Conservation (phyloP, 2,113 vertebrate species). For the Entomyzon cyanotis region DNA sequence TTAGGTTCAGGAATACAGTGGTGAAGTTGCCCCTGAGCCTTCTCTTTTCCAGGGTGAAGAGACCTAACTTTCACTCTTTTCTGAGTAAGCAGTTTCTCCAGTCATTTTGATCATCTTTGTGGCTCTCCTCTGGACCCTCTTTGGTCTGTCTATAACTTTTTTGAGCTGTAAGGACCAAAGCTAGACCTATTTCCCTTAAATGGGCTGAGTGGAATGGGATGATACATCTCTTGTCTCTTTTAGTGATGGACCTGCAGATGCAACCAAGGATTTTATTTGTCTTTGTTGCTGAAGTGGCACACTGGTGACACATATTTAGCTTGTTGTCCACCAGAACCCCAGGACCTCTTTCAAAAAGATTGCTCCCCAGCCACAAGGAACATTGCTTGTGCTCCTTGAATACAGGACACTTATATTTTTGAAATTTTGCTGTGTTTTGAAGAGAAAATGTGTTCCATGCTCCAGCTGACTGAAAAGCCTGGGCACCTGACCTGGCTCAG, state of each 20-base stretch:
- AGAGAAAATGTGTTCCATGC: accelerated
- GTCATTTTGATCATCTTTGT: neutral
- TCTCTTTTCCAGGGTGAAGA: neutral
- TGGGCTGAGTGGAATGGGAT: neutral
- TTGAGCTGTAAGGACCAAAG: neutral
- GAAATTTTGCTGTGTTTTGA: neutral
- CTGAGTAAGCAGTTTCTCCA: neutral
- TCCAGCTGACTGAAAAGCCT: neutral
- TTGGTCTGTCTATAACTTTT: neutral
- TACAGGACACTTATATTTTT: neutral
- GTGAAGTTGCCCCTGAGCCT: neutral
- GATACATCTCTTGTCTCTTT: neutral
- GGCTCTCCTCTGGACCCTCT: neutral
- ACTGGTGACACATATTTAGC: neutral
- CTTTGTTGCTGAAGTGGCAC: neutral
- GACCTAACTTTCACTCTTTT: neutral
- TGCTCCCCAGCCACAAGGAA: neutral
- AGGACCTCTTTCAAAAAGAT: neutral
- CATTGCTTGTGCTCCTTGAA: neutral
- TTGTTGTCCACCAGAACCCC: neutral
- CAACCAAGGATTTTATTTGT: neutral
- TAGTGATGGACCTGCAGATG: neutral
- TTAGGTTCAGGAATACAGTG: neutral
- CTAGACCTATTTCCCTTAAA: neutral
- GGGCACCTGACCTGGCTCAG: neutral